Evolutionary conservation across 2,113 vertebrate species (phyloP), one percentile per base, ranked within the genome.

Genomic region (Erythrolamprus reginae): DNA sequence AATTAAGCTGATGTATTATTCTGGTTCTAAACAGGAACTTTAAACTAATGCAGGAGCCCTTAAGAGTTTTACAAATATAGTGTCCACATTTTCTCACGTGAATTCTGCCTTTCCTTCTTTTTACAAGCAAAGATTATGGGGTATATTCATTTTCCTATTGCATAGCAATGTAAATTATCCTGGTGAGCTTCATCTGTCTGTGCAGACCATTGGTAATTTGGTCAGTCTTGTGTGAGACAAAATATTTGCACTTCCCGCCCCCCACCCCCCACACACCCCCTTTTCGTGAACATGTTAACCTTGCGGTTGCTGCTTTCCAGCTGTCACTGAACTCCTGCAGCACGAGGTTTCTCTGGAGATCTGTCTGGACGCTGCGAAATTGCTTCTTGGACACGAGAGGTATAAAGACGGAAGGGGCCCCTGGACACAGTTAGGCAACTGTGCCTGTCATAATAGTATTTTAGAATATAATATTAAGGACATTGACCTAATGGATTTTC

Each of bases 381-480:
- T 99, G 53, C 96, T 99, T 52, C 95, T 98, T 94, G 96, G 97
- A 89, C 93, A 98, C 89, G 95, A 97, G 92, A 98, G 98, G 99
- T 99, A 97, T 90, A 92, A 93, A 93, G 89, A 21, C 89, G 19
- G 91, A 70, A 1, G 83, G 89, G 89, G 70, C 23, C 83, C 19
- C 28, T 24, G 38, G 10, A 52, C 10, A 12, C 26, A 48, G 24
- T 33, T 10, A 48, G 26, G 55, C 55, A 7, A 24, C 61, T 58
- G 42, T 70, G 24, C 28, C 33, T 45, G 23, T 4, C 3, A 55
- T 52, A 9, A 45, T 9, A n/a, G n/a, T n/a, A n/a, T n/a, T n/a
- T n/a, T n/a, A n/a, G n/a, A n/a, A n/a, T n/a, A n/a, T n/a, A n/a
- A 77, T 77, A 89, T 58, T 26, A 88, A 84, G 17, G 50, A 84